Base-by-base conservation (phyloP, 2,888 invertebrate species). In the Parnassius mnemosyne region DNA sequence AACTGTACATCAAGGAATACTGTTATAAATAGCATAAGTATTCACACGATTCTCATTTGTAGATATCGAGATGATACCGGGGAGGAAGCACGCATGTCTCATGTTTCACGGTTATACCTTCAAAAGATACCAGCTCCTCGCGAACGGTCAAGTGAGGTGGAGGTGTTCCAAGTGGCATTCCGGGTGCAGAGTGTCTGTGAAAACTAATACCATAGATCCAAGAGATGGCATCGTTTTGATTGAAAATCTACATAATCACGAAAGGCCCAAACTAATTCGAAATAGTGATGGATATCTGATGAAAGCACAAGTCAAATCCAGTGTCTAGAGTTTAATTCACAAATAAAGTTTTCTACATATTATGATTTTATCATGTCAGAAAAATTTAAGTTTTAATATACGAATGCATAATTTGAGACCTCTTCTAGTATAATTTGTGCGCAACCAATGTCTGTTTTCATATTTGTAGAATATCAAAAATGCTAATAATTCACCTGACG, bases 161-260 rank as follows among this genome's bases (percentile, higher is more conserved):
- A 67, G 71, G 34, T 75, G 73, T 52, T 69, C 71, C 13, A 67
- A 67, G 43, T 68, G 67, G 58, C 61, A 67, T 13, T 65, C 64
- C 41, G 71, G 71, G 1, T 73, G 73, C 60, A 61, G 67, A 9
- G 69, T 64, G 1, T 64, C 65, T 7, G 52, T 69, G 43, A 60
- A 61, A 34, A 66, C 66, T 9, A 52, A 50, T 9, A 59, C 61
- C 3, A 63, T 57, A 5, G 64, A 68, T 13, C 66, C 66, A 3
- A 53, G 62, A n/a, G 59, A 51, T 1, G 66, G 66, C 3, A 63
- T 66, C 20, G 44, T 52, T 9, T 16, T 60, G 1, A 43, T 56
- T 11, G 47, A 58, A 13, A 49, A 53, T 13, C 16, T 54, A 9
- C 67, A 67, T 46, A 50, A 55, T 41, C 67, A 67, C 51, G 52